Percentiles rank a stretch among this genome's conserved stretches.
Conservation (phyloP, 2,797 vertebrate genomes). For the Xyrichtys novacula region DNA sequence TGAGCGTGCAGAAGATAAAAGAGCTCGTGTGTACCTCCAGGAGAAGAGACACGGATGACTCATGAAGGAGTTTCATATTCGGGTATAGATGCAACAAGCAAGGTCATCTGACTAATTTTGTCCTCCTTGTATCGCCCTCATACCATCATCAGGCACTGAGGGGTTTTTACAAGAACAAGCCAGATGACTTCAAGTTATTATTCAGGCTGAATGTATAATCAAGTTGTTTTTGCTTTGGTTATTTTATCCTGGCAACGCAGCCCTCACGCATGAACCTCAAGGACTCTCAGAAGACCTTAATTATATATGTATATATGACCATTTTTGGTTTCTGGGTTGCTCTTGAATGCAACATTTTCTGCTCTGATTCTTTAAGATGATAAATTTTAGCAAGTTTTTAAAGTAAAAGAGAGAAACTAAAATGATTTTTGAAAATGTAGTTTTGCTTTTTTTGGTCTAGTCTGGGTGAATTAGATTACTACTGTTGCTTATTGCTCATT, state of each 20-base stretch:
- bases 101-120: conserved; percentile 11
- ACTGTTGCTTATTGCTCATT: no score
- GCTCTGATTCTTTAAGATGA: neutral
- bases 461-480: no score
- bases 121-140: conserved; percentile 3
- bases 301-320: no score
- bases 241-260: neutral
- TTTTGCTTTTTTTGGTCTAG: no score
- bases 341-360: no score
- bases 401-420: no score
- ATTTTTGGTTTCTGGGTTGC: no score
- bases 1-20: conserved; percentile 15
- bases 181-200: neutral
- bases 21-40: neutral
- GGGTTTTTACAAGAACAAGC: neutral
- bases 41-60: conserved; percentile 12
- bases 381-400: no score
- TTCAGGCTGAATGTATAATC: neutral
- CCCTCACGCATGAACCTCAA: neutral
- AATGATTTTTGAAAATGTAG: no score
- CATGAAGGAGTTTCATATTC: conserved; percentile 10
- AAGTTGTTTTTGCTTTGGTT: neutral
- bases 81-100: neutral
- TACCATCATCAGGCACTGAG: conserved; percentile 1
- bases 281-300: no score